These are phyloP conservation scores for Cardiocondyla obscurior DNA, from an alignment of 1,140 invertebrate genomes.

Conservation along the genomic window DNA sequence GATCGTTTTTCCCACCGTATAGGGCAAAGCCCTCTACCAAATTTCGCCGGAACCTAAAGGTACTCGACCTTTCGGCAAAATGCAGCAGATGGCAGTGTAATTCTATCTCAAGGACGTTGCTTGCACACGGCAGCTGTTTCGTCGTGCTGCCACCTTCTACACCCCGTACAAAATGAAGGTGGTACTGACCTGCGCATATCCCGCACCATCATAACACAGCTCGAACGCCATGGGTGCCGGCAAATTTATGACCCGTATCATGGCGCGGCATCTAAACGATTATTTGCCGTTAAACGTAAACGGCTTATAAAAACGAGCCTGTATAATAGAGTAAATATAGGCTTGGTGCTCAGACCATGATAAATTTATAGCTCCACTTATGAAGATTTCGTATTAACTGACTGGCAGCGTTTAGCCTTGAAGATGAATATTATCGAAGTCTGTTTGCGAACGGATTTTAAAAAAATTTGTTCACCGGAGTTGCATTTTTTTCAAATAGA, in stretches of 20 bases:
- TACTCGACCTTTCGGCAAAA: constrained; percentile 59
- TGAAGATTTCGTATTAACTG: constrained; percentile 62
- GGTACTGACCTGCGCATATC: constrained; percentile 80
- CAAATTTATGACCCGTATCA: constrained; percentile 82
- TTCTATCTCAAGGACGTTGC: constrained; percentile 57
- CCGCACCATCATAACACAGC: constrained; percentile 74
- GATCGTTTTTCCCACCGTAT: constrained; percentile 52
- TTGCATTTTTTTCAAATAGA: background rate
- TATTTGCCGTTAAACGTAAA: constrained; percentile 82
- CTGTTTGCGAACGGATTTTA: background rate
- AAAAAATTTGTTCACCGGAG: background rate
- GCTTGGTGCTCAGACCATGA: constrained; percentile 70
- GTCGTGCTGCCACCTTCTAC: constrained; percentile 76
- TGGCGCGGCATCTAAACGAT: constrained; percentile 81
- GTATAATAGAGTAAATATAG: constrained; percentile 84
- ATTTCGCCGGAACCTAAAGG: constrained; percentile 70
- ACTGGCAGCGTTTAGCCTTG: constrained; percentile 60
- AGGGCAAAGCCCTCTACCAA: constrained; percentile 72
- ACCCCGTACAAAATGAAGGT: constrained; percentile 51
- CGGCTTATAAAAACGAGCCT: constrained; percentile 79
- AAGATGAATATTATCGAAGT: constrained; percentile 15
- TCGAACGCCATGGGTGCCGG: constrained; percentile 68
- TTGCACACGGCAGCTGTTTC: constrained; percentile 40
- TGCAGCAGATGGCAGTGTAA: constrained; percentile 75
- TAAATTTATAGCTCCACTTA: constrained; percentile 83